Evolutionary conservation across 2,888 invertebrate genomes (phyloP), one percentile per base, ranked within the genome.

Genomic region (Drepanosiphum platanoidis): DNA sequence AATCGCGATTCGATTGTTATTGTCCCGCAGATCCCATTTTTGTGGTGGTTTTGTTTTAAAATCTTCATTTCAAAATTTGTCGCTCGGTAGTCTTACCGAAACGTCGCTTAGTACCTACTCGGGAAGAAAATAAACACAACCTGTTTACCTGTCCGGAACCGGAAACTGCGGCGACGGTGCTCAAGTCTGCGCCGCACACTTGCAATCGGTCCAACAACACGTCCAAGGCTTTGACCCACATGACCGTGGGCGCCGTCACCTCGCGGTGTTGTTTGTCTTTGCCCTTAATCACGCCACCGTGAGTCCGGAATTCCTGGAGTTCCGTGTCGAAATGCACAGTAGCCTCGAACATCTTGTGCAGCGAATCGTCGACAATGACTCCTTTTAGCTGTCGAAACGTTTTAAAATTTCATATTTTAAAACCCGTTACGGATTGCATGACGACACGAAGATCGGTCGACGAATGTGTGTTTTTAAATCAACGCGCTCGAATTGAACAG

Each of bases 211-310:
- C 96, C 90, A 99, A 91, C 3, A 97, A 92, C 91, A 97, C 93
- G 89, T 99, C 98, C 71, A 98, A 89, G 0, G 98, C 97, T 91
- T 97, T 97, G 11, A 99, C 94, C 98, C 98, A 99, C 94, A 99
- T 95, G 39, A 95, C 91, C 0, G 96, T 94, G 1, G 97, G 97
- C 1, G 95, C 95, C 71, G 94, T 94, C 87, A 94, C 94, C 9
- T 91, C 89, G 87, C 90, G 90, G 87, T 90, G 89, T 0, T 90
- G 89, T 86, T 91, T 90, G 68, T 90, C 90, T 88, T 91, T 91
- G 87, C 90, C 91, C 83, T 91, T 91, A 68, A 92, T 89, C 3
- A 92, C 92, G 18, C 93, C 93, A 22, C 93, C 93, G 87, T 92
- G 92, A 3, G 93, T 93, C 87, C 93, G 92, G 87, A 78, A 98